Evolutionary conservation across 2,113 vertebrate genomes (phyloP), one percentile per base, ranked within the genome.

Genomic region (Osmerus mordax): DNA sequence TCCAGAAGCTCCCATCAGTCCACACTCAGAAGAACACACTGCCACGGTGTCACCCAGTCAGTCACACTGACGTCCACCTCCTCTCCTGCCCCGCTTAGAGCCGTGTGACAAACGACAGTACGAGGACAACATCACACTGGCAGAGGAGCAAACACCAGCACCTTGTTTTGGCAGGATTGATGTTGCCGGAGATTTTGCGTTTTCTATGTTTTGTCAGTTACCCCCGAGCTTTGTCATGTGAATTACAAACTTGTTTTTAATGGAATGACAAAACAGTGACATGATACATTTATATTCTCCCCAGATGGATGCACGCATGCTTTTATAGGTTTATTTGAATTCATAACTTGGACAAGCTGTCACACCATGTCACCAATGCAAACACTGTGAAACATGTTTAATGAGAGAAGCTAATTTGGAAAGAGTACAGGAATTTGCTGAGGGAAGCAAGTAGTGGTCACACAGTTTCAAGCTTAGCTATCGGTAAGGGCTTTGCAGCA

Each of bases 291-390:
- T 89, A 75, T 84, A 76, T 79, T 87, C 86, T 83, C 51, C 77
- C 75, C 87, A 91, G 75, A 86, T 89, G 56, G 69, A 84, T 87
- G 75, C 54, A 69, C 65, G 79, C 89, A 88, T 89, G 81, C 65
- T 91, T 90, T 90, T 89, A 89, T 71, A 86, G 74, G 84, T 86
- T 83, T 76, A 71, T 79, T 90, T 86, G 74, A 81, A 84, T 89
- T 86, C 84, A 74, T 88, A 83, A 78, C 16, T 76, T 84, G 36
- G 85, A 87, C 0, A 29, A 75, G 71, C 85, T 89, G 86, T 81
- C 84, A 74, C 9, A 75, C 6, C 29, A 71, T 72, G 73, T 88
- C 81, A 87, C 53, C 81, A 83, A 1, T 75, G 32, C 28, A 65
- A 85, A 79, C 51, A 68, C 85, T 78, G 77, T 88, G 19, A 80